A percentile compares a stretch with the other conserved stretches of the same genome.
Evolutionary conservation across 2,888 invertebrate genomes (phyloP).

Genomic region (Pteria penguin): DNA sequence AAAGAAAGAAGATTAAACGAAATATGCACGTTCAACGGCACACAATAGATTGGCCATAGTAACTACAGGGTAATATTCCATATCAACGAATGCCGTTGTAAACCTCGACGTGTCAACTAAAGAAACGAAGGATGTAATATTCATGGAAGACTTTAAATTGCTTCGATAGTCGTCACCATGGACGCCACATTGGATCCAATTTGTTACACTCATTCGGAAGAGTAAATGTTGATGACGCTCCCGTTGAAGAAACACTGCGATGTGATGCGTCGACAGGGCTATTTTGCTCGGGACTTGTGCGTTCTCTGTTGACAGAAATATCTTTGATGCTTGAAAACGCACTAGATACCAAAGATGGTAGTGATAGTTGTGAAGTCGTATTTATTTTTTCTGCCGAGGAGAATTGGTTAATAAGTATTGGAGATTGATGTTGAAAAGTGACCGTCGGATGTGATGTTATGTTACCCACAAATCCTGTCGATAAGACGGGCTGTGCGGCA

Average conservation of each 20-base stretch:
- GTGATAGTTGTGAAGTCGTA: neutral
- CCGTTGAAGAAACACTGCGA: too few relatives aligned
- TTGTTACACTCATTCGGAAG: neutral
- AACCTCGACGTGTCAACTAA: neutral
- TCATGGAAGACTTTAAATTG: neutral
- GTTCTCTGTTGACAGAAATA: too few relatives aligned
- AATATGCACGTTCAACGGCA: too few relatives aligned
- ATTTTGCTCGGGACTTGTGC: too few relatives aligned
- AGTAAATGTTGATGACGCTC: neutral
- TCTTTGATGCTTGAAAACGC: neutral
- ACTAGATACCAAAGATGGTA: too few relatives aligned
- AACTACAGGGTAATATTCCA: too few relatives aligned
- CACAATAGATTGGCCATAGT: too few relatives aligned
- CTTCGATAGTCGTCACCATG: neutral
- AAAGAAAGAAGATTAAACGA: too few relatives aligned
- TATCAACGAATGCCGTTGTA: too few relatives aligned
- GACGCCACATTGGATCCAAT: conserved; percentile 21
- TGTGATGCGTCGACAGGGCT: too few relatives aligned
- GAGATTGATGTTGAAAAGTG: neutral
- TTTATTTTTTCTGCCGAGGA: neutral
- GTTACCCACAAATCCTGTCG: too few relatives aligned
- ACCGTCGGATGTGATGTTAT: too few relatives aligned
- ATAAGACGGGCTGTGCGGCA: neutral
- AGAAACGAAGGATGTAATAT: neutral
- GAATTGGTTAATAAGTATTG: neutral